phyloP scores from a whole-genome alignment of 2,888 invertebrate species.

The Troilus luridus region DNA sequence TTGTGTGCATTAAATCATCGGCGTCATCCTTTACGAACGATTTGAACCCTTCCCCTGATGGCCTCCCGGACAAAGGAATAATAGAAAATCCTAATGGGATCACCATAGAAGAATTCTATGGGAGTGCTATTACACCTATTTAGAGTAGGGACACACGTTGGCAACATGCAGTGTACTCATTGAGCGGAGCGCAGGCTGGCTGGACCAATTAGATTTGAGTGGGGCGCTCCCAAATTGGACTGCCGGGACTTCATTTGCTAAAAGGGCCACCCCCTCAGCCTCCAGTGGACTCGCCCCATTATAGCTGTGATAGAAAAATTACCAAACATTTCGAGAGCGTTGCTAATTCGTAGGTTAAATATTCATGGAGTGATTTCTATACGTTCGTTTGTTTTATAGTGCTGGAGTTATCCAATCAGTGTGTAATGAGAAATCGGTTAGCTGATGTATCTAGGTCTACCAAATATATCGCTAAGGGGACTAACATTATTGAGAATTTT shows the following conservation, averaged over 20 bases:
- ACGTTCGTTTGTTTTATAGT: not conserved
- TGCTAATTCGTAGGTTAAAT: not conserved
- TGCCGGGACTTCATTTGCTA: constrained; percentile 33
- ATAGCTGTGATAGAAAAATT: constrained; percentile 26
- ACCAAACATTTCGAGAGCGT: not conserved
- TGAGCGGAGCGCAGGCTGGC: not conserved
- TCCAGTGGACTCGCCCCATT: not conserved
- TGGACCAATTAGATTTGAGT: constrained; percentile 37
- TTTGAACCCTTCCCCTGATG: not conserved
- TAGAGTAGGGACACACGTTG: not conserved
- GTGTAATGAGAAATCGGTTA: no score
- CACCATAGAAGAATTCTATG: not conserved
- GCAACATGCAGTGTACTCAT: constrained; percentile 17
- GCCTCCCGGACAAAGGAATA: not conserved
- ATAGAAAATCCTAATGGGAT: not conserved
- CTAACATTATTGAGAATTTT: no score
- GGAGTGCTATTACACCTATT: not conserved
- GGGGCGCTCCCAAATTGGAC: constrained; percentile 42
- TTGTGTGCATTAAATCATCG: not conserved
- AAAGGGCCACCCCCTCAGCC: not conserved
- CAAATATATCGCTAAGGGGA: no score
- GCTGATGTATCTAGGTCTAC: no score
- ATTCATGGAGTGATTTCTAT: not conserved
- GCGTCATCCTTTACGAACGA: not conserved
- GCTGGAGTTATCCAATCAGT: not conserved